Base-by-base conservation (phyloP, 2,113 vertebrate species). In the Semnornis frantzii region DNA sequence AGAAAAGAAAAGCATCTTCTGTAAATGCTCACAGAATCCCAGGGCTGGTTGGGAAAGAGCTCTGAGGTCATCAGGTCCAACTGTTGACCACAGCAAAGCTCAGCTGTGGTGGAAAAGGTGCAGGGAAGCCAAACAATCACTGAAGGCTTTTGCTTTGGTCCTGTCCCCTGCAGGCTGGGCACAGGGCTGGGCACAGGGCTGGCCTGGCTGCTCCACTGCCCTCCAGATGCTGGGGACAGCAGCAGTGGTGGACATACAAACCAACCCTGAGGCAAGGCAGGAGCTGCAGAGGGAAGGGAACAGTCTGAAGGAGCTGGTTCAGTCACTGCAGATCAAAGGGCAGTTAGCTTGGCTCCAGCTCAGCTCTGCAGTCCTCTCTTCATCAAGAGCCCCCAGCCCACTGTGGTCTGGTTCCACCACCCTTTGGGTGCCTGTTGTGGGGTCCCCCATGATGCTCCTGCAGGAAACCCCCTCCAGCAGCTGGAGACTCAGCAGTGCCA, bases 361-460 rank as follows among this genome's bases (percentile, higher is more conserved):
- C 73, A 34, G 73, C 52, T 37, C 34, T 54, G 64, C 72, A 16
- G 10, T 20, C 59, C 52, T 33, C n/a, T 15, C 25, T 64, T 46
- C 21, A 23, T 50, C 18, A 33, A 33, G 44, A 69, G 12, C 1
- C 2, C 44, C 52, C 10, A 4, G 24, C 34, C 55, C 5, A 2
- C 25, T 34, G 46, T 18, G 3, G 6, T 25, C 16, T 15, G 50
- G 58, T 28, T 57, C 28, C 50, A 14, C 13, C 76, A 42, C 28
- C 52, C 68, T 37, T 62, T 37, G 21, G 83, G 42, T 27, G 21
- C 55, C 55, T 6, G 3, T 5, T 37, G 9, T 23, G 64, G 15
- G 31, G 44, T 10, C 60, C 24, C 60, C 73, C 3, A 0, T 1
- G 1, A 3, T 39, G 73, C 33, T 63, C 62, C 68, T 4, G 0